Base-by-base conservation (phyloP, 2,113 vertebrate species). In the Engraulis encrasicolus region DNA sequence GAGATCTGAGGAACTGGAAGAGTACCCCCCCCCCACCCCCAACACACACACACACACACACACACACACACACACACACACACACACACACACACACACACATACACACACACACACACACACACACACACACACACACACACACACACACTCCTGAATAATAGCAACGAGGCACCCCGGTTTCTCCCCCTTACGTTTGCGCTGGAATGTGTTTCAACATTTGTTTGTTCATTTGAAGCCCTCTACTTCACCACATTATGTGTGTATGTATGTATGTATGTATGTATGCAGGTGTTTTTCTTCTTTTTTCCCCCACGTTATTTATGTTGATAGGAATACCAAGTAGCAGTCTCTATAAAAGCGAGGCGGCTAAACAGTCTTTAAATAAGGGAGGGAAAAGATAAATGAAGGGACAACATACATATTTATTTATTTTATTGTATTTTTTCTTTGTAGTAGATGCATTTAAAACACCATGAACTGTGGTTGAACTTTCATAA, bases 1-100 rank as follows among this genome's bases (percentile, higher is more conserved):
- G 90, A 94, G 94, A 94, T 95, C 95, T 94, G 83, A 95, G 89
- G 89, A 87, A 89, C 84, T 90, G 87, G 83, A 80, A 89, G 90
- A 92, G 88, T 92, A 88, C 9, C 92, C 89, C 79, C 31, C 66
- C 78, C 79, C 80, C 37, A 45, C 3, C 37, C n/a, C n/a, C n/a
- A n/a, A n/a, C n/a, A n/a, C n/a, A n/a, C n/a, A n/a, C n/a, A n/a
- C n/a, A n/a, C n/a, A n/a, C n/a, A n/a, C n/a, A n/a, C n/a, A n/a
- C n/a, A n/a, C n/a, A n/a, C n/a, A n/a, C n/a, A n/a, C n/a, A n/a
- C n/a, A n/a, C n/a, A n/a, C n/a, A n/a, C n/a, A n/a, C n/a, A n/a
- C n/a, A n/a, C n/a, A n/a, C n/a, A n/a, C n/a, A n/a, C n/a, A n/a
- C n/a, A n/a, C n/a, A n/a, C n/a, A n/a, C n/a, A n/a, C n/a, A n/a